A percentile compares a stretch with the other conserved stretches of the same genome.
phyloP scores from a whole-genome alignment of 2,888 invertebrate genomes.

The Leucania comma region DNA sequence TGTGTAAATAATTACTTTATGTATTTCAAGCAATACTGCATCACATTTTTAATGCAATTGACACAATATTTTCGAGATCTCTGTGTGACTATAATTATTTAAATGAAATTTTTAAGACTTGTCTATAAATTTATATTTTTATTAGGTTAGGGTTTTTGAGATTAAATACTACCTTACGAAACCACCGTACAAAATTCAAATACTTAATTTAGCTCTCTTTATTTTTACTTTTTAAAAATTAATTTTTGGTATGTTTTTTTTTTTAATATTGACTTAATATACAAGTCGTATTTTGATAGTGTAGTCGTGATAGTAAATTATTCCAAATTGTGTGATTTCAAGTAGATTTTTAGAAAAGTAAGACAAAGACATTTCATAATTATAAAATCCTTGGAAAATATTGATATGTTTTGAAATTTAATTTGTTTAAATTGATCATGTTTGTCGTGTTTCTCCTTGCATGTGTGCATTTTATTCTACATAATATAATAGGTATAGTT shows the following conservation, averaged over 20 bases:
- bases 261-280: constrained; percentile 44
- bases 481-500: constrained; percentile 6
- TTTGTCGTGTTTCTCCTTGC: constrained; percentile 11
- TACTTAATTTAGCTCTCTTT: constrained; percentile 70
- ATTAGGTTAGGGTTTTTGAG: constrained; percentile 65
- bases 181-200: constrained; percentile 74
- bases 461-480: constrained; percentile 28
- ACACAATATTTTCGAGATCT: constrained; percentile 64
- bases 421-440: constrained; percentile 15
- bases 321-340: constrained; percentile 27
- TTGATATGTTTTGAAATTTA: constrained; percentile 11
- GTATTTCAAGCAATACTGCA: constrained; percentile 40
- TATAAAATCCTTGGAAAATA: background rate
- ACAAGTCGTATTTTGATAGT: constrained; percentile 44
- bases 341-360: constrained; percentile 12
- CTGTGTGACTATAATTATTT: constrained; percentile 57
- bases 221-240: constrained; percentile 27
- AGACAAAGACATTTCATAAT: background rate
- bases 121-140: constrained; percentile 42
- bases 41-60: constrained; percentile 57
- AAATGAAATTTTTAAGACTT: constrained; percentile 59
- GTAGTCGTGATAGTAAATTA: constrained; percentile 25
- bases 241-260: constrained; percentile 47
- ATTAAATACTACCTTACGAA: constrained; percentile 63
- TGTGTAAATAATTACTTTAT: constrained; percentile 59